These are phyloP conservation scores for Hydra vulgaris DNA, from an alignment of 30 jellyfish, hydroid and myxozoan species.

Conservation along the genomic window DNA sequence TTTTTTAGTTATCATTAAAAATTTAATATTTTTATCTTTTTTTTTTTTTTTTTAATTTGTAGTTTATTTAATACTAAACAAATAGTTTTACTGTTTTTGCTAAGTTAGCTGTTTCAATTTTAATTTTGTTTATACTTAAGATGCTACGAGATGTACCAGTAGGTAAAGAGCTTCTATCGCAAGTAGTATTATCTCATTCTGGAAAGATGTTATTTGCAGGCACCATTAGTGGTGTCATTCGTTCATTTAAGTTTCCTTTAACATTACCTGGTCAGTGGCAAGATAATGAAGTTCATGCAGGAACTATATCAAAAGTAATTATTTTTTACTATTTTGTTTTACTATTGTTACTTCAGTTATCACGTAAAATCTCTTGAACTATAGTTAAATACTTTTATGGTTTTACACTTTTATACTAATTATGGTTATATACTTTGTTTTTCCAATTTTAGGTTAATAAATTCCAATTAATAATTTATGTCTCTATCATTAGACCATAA, in stretches of 20 bases:
- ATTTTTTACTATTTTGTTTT: background rate
- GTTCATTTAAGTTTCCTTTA: conserved; percentile 85
- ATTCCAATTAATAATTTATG: no score
- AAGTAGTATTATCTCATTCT: conserved; percentile 89
- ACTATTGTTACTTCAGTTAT: no score
- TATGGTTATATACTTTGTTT: no score
- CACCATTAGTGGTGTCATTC: conserved; percentile 66
- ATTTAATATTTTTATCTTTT: background rate
- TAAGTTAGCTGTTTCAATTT: no score
- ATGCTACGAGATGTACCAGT: conserved; percentile 95
- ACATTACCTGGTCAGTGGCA: conserved; percentile 99
- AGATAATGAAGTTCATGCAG: conserved; percentile 83
- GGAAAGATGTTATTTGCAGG: conserved; percentile 96
- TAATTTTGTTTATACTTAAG: conserved; percentile 18
- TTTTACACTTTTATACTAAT: no score
- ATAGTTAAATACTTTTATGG: no score
- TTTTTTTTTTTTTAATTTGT: no score
- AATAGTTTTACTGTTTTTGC: background rate
- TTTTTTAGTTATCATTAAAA: background rate
- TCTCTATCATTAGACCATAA: no score
- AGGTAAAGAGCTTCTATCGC: conserved; percentile 59
- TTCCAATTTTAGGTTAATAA: no score
- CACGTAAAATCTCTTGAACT: no score
- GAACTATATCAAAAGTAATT: conserved; percentile 76
- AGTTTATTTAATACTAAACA: no score